Base-by-base conservation (phyloP, 2,113 vertebrate genomes). In the Agapornis roseicollis region DNA sequence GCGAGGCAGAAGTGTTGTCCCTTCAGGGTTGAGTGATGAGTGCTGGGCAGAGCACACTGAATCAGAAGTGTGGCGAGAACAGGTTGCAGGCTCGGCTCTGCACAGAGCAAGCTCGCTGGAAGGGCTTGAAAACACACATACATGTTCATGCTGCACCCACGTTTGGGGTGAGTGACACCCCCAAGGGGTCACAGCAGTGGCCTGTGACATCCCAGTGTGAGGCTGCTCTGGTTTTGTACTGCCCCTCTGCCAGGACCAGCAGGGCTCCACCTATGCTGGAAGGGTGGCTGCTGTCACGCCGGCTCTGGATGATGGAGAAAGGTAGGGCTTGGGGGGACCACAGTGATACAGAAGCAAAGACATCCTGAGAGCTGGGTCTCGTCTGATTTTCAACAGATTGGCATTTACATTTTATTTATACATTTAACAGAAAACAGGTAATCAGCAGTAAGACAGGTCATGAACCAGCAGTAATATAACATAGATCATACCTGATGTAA, bases 331-430 rank as follows among this genome's bases (percentile, higher is more conserved):
- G 13, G 5, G 29, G 17, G 7, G 4, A 29, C 4, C 14, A 7
- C 0, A 0, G 64, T 60, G 55, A 33, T 7, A 39, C 41, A 89
- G 85, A 93, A 93, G 22, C 60, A 91, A 88, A 85, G 71, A 80
- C 64, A 89, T 14, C 28, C 50, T 20, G 2, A 83, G n/a, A 89
- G 42, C 17, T 77, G 14, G 22, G 55, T 85, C 55, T 72, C 35
- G 17, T n/a, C 27, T 50, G 88, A 49, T 66, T 87, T 88, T 68
- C 74, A 80, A 25, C 58, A 76, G 58, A 42, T 7, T 79, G 73
- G 82, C 61, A 94, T 85, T 80, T 80, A 80, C 33, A 78, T 90
- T 97, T 96, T 97, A 96, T 95, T 96, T 41, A 68, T 85, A 95
- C 64, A 81, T 88, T 90, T 71, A 86, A 96, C 89, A 85, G 85